Evolutionary conservation across 2,888 invertebrate genomes (phyloP).

Genomic region (Gastrophysa polygoni): DNA sequence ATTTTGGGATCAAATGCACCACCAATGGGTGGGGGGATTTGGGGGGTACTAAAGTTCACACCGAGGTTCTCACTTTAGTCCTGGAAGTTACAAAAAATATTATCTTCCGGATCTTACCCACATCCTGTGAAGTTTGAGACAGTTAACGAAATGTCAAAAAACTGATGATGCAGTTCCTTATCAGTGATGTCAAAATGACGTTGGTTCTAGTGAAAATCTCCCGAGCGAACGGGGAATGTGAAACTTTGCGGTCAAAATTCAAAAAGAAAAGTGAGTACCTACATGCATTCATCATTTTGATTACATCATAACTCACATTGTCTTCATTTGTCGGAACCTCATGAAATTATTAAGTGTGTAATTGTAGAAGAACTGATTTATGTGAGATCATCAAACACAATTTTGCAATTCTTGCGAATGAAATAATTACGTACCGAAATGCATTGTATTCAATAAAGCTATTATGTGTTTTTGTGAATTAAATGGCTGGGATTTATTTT

Average conservation of each 20-base stretch:
- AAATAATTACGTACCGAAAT: too few species aligned
- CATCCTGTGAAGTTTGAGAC: too few species aligned
- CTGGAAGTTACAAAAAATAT: too few species aligned
- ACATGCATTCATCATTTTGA: neutral
- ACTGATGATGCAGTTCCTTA: neutral
- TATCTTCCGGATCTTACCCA: too few species aligned
- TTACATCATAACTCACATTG: neutral
- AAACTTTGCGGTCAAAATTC: slow-evolving; percentile 7
- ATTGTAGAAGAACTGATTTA: neutral
- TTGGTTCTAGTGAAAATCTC: slow-evolving; percentile 30
- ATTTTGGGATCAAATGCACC: too few species aligned
- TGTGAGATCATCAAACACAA: neutral
- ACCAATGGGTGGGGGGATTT: too few species aligned
- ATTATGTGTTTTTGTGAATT: too few species aligned
- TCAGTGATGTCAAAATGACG: slow-evolving; percentile 30
- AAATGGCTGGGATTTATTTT: too few species aligned
- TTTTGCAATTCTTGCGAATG: neutral
- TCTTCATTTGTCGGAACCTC: neutral
- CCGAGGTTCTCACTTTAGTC: too few species aligned
- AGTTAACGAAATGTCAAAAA: slow-evolving; percentile 1
- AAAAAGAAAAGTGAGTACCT: slow-evolving; percentile 29
- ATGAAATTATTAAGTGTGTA: neutral
- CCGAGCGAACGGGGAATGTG: slow-evolving; percentile 19
- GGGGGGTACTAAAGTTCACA: too few species aligned
- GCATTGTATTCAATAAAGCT: too few species aligned